These are phyloP conservation scores for Eumerus sabulonum DNA, from an alignment of 2,888 invertebrate genomes.

Conservation along the genomic window DNA sequence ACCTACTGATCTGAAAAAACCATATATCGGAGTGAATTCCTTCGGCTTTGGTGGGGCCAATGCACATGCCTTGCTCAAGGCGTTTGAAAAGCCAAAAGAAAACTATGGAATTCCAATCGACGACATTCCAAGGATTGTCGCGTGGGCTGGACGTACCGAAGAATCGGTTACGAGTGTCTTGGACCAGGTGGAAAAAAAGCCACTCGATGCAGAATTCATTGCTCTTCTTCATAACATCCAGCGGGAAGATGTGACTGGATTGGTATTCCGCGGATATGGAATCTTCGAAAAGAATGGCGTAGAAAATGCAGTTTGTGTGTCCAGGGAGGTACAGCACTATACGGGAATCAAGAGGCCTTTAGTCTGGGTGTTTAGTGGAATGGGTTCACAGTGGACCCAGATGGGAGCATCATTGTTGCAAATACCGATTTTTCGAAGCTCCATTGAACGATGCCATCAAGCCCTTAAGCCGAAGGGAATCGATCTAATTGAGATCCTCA, in stretches of 20 bases:
- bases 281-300: slow-evolving; percentile 77
- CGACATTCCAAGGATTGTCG: slow-evolving; percentile 85
- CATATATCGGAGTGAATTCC: slow-evolving; percentile 91
- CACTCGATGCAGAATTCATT: slow-evolving; percentile 83
- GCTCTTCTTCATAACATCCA: slow-evolving; percentile 83
- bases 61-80: slow-evolving; percentile 79
- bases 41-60: slow-evolving; percentile 97
- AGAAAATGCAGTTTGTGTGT: slow-evolving; percentile 74
- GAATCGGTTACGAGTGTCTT: slow-evolving; percentile 85
- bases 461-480: slow-evolving; percentile 82
- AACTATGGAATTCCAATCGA: slow-evolving; percentile 83
- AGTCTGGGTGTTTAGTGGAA: slow-evolving; percentile 94
- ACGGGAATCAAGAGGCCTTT: slow-evolving; percentile 85
- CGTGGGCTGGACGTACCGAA: slow-evolving; percentile 89
- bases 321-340: slow-evolving; percentile 82
- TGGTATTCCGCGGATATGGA: slow-evolving; percentile 88
- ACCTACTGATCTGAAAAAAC: slow-evolving; percentile 85
- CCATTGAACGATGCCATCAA: slow-evolving; percentile 83
- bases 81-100: slow-evolving; percentile 72
- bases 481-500: slow-evolving; percentile 83
- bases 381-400: slow-evolving; percentile 93
- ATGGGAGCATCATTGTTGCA: slow-evolving; percentile 89
- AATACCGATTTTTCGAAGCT: slow-evolving; percentile 86
- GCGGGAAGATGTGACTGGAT: slow-evolving; percentile 81
- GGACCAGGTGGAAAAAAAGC: slow-evolving; percentile 82